phyloP scores from a whole-genome alignment of 2,888 invertebrate genomes.

The Polylopha cassiicola region DNA sequence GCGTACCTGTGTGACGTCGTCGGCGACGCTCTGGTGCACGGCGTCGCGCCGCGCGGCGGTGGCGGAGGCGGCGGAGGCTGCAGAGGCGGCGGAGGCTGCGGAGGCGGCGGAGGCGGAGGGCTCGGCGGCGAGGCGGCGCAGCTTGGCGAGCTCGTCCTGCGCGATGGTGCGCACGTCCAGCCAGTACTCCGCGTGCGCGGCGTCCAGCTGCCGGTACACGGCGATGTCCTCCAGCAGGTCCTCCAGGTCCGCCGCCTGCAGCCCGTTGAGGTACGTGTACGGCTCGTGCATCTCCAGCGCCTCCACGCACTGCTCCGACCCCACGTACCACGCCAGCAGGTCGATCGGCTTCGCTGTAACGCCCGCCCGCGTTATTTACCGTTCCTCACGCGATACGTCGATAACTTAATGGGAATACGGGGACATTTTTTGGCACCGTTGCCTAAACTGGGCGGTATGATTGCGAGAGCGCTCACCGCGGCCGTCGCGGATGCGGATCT shows the following conservation, averaged over 20 bases:
- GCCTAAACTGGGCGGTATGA: too few species aligned
- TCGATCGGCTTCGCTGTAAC: conserved; percentile 96
- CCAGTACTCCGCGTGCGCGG: conserved; percentile 95
- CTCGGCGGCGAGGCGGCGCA: conserved; percentile 84
- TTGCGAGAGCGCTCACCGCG: conserved; percentile 80
- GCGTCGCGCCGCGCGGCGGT: conserved; percentile 81
- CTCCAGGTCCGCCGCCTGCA: conserved; percentile 93
- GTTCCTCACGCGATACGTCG: too few species aligned
- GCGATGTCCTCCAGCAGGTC: conserved; percentile 98
- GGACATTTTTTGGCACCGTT: too few species aligned
- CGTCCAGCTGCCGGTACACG: conserved; percentile 93
- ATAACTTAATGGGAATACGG: too few species aligned
- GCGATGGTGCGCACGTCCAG: conserved; percentile 96
- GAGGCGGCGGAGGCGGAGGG: too few species aligned
- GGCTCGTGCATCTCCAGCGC: conserved; percentile 99
- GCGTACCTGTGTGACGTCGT: conserved; percentile 84
- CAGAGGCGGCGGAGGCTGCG: conserved; percentile 79
- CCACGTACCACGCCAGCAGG: conserved; percentile 96
- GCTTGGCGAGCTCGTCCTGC: conserved; percentile 92
- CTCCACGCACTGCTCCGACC: conserved; percentile 90
- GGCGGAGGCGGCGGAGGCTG: conserved; percentile 77
- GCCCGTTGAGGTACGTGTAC: conserved; percentile 94
- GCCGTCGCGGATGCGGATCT: conserved; percentile 97
- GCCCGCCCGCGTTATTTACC: too few species aligned
- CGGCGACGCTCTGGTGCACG: conserved; percentile 93